Conservation (phyloP, 2,113 vertebrate species). For the Ciconia maguari region DNA sequence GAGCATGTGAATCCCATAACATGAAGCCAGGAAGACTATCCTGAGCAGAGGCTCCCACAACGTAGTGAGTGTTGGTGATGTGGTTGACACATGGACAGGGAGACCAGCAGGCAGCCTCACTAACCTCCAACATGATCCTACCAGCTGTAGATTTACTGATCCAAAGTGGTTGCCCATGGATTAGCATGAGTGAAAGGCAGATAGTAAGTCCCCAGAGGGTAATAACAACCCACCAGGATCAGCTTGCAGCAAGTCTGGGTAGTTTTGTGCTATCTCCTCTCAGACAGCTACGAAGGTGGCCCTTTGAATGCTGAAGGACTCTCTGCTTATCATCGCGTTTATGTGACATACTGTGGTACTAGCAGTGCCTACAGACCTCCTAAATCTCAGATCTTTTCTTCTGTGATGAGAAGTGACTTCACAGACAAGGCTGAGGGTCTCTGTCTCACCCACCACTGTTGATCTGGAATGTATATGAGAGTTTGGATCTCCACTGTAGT, state of each 20-base stretch:
- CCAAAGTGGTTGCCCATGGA: neutral
- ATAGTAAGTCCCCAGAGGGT: neutral
- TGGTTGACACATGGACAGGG: neutral
- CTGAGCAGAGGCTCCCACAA: neutral
- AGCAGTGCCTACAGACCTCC: neutral
- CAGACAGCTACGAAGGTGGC: neutral
- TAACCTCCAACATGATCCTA: neutral
- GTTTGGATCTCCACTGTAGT: neutral
- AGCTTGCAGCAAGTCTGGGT: neutral
- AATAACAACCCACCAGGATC: neutral
- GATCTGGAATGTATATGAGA: neutral
- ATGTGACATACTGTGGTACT: neutral
- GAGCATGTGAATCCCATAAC: neutral
- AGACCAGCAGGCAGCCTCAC: neutral
- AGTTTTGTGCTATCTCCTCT: neutral
- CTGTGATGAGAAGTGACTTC: neutral
- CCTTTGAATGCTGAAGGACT: neutral
- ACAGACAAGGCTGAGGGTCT: neutral
- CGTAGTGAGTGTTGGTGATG: neutral
- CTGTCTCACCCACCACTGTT: neutral
- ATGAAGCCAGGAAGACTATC: neutral
- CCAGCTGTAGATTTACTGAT: neutral
- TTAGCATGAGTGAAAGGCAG: neutral
- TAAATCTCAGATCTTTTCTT: neutral
- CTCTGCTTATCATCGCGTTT: rapidly evolving